Conservation (phyloP, 2,888 invertebrate species). For the Orthonychiurus folsomi region DNA sequence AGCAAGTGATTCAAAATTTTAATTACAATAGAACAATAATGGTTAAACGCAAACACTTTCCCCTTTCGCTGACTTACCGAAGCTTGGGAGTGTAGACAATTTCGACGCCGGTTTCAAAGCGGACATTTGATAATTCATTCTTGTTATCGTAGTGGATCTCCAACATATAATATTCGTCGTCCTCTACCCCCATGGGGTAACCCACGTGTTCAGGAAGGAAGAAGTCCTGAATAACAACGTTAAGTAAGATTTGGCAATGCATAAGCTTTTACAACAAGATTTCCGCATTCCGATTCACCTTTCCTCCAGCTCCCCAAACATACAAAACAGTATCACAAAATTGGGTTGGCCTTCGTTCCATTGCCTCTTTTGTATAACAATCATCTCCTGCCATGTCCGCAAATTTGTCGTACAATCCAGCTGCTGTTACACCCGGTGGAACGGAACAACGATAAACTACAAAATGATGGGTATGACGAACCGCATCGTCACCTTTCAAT, state of each 20-base stretch:
- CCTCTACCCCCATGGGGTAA: conserved; percentile 66
- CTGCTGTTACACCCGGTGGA: conserved; percentile 13
- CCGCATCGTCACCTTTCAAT: conserved; percentile 43
- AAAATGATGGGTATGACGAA: conserved; percentile 59
- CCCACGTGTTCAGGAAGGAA: conserved; percentile 69
- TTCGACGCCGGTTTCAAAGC: conserved; percentile 31
- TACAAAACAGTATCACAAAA: conserved; percentile 20
- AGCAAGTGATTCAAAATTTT: conserved; percentile 6
- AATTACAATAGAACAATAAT: background rate
- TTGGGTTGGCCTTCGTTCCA: conserved; percentile 24
- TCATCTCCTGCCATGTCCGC: conserved; percentile 20
- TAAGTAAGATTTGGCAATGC: background rate
- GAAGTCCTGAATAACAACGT: conserved; percentile 50
- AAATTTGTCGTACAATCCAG: conserved; percentile 25
- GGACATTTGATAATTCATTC: conserved; percentile 15
- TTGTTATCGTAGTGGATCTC: conserved; percentile 84
- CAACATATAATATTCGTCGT: conserved; percentile 73
- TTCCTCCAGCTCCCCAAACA: conserved; percentile 29
- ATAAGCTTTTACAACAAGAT: background rate
- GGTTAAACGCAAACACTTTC: background rate
- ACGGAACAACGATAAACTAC: conserved; percentile 67
- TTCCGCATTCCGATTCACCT: conserved; percentile 13
- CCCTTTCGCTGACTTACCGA: conserved; percentile 16
- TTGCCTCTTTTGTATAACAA: conserved; percentile 26
- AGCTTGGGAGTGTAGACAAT: conserved; percentile 30